Conservation (phyloP, 2,113 vertebrate genomes). For the Arothron firmamentum region DNA sequence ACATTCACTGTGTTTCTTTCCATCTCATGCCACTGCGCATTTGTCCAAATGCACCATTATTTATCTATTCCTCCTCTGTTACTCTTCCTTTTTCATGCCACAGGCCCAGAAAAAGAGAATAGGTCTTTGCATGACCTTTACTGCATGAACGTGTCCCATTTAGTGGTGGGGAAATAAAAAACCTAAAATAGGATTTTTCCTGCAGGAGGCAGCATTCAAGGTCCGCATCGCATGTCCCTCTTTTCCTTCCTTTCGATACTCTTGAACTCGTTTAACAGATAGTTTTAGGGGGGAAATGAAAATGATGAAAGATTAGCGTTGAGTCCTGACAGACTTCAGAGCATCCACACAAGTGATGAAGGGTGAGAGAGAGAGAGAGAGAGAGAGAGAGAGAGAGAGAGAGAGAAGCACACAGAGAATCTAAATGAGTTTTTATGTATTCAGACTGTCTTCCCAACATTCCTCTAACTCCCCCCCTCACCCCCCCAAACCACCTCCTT, state of each 20-base stretch:
- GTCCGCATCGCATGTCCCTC: constrained; percentile 13
- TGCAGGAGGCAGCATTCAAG: constrained; percentile 27
- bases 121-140: constrained; percentile 51
- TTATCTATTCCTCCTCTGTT: constrained; percentile 42
- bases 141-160: constrained; percentile 55
- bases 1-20: constrained; percentile 65
- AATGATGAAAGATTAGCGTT: too few species aligned
- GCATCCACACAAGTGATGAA: neutral
- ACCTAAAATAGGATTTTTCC: constrained; percentile 53
- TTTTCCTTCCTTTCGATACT: constrained; percentile 20
- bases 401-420: neutral
- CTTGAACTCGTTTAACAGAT: constrained; percentile 1
- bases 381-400: neutral
- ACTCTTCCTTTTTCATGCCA: constrained; percentile 38
- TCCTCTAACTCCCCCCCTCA: constrained; percentile 35
- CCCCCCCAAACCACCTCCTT: constrained; percentile 16
- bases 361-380: neutral
- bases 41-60: constrained; percentile 58
- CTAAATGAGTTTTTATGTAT: constrained; percentile 3
- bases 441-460: constrained; percentile 34
- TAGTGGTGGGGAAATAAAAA: constrained; percentile 35
- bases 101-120: constrained; percentile 32
- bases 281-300: neutral
- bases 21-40: constrained; percentile 53
- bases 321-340: too few species aligned